Percentiles rank a stretch among this genome's conserved stretches.
These are phyloP conservation scores for Trissonchulus latispiculum DNA, from an alignment of 2,888 invertebrate species.

Conservation along the genomic window DNA sequence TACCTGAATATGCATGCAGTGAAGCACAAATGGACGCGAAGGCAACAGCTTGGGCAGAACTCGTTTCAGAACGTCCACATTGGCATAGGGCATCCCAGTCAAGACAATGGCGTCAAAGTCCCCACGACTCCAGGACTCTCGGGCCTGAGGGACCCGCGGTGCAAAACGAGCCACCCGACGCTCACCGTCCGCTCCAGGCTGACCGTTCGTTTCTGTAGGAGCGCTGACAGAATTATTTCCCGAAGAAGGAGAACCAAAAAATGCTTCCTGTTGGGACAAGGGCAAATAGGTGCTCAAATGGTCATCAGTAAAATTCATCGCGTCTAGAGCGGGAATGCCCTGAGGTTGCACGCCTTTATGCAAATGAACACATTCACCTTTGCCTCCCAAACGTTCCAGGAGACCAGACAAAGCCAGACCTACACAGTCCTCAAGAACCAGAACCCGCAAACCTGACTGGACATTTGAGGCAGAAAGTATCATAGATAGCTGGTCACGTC, in stretches of 20 bases:
- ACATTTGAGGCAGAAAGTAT: constrained; percentile 71
- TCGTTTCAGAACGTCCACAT: not conserved
- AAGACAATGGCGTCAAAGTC: not conserved
- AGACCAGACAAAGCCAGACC: constrained; percentile 73
- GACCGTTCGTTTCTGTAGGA: not conserved
- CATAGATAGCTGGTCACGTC: constrained; percentile 79
- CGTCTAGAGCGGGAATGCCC: constrained; percentile 20
- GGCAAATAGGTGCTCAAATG: not conserved
- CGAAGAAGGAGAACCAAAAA: not conserved
- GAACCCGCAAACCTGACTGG: constrained; percentile 53
- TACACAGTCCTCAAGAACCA: constrained; percentile 76
- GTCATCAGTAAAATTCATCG: constrained; percentile 19
- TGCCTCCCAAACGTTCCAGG: constrained; percentile 60
- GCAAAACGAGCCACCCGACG: not conserved
- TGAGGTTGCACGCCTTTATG: constrained; percentile 26
- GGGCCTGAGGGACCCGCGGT: not conserved
- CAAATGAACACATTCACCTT: constrained; percentile 49
- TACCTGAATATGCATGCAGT: not conserved
- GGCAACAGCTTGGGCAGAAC: not conserved
- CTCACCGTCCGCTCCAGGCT: not conserved
- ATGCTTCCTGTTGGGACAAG: not conserved
- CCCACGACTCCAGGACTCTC: not conserved
- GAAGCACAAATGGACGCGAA: not conserved
- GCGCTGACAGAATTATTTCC: not conserved
- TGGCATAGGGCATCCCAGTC: not conserved